These are phyloP conservation scores for Lordiphosa collinella DNA, from an alignment of 1,140 invertebrate genomes.

Conservation along the genomic window DNA sequence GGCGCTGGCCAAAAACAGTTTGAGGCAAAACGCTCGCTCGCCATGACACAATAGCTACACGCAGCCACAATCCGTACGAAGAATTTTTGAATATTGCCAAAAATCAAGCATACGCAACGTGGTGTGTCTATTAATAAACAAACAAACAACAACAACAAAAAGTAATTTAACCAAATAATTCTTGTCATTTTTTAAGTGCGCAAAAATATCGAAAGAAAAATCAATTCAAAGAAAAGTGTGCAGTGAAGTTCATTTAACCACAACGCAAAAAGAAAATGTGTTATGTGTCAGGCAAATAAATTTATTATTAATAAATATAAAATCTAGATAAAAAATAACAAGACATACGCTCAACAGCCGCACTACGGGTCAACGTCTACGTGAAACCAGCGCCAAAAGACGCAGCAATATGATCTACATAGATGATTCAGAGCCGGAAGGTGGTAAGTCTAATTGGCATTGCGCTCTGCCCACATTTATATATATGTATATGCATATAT, in stretches of 20 bases:
- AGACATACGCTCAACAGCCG: slow-evolving; percentile 6
- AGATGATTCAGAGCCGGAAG: slow-evolving; percentile 91
- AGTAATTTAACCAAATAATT: slow-evolving; percentile 19
- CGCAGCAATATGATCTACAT: slow-evolving; percentile 87
- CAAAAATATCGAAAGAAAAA: slow-evolving; percentile 22
- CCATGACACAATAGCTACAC: slow-evolving; percentile 54
- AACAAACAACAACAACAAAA: slow-evolving; percentile 6
- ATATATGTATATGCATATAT: slow-evolving; percentile 10
- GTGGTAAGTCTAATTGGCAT: slow-evolving; percentile 83
- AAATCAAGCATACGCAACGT: slow-evolving; percentile 70
- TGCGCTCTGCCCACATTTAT: too few relatives aligned
- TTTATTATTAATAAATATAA: slow-evolving; percentile 16
- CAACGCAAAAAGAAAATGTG: slow-evolving; percentile 46
- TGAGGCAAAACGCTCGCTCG: slow-evolving; percentile 71
- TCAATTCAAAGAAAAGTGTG: slow-evolving; percentile 31
- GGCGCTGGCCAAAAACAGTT: slow-evolving; percentile 70
- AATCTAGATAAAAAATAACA: slow-evolving; percentile 7
- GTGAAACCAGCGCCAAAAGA: slow-evolving; percentile 50
- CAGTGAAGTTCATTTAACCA: slow-evolving; percentile 45
- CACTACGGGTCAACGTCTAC: slow-evolving; percentile 71
- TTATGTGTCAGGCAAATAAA: slow-evolving; percentile 35
- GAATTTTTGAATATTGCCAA: slow-evolving; percentile 29
- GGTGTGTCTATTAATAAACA: slow-evolving; percentile 55
- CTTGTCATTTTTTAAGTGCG: slow-evolving; percentile 61
- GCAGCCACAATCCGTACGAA: slow-evolving; percentile 15